Conservation (phyloP, 2,113 vertebrate genomes). For the Dicaeum eximium region DNA sequence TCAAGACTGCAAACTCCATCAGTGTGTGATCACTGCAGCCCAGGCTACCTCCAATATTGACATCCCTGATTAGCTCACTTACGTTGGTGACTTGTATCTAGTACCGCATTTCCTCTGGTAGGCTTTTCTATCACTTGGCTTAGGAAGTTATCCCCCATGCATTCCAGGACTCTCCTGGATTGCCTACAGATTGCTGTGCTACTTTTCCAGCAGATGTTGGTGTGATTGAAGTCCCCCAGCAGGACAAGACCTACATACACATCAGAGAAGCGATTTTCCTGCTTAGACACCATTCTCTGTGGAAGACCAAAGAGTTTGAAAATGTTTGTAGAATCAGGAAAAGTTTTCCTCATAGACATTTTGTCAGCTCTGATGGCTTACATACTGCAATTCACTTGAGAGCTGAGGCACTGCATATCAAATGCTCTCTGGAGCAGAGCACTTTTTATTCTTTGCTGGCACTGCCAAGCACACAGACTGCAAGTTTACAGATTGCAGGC, state of each 20-base stretch:
- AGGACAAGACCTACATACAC: too few relatives aligned
- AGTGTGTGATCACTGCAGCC: not conserved
- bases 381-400: not conserved
- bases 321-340: not conserved
- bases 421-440: not conserved
- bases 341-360: not conserved
- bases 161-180: not conserved
- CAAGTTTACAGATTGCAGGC: not conserved
- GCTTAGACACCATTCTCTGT: not conserved
- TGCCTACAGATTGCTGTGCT: not conserved
- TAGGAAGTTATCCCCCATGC: not conserved
- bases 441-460: not conserved
- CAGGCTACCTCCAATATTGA: not conserved
- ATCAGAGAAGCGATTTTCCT: not conserved
- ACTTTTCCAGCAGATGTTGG: not conserved
- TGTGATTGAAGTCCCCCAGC: not conserved
- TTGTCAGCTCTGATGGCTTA: not conserved
- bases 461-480: not conserved
- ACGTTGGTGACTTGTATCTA: fast-evolving
- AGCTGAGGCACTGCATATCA: not conserved
- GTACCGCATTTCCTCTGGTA: not conserved
- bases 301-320: not conserved
- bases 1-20: not conserved
- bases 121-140: not conserved
- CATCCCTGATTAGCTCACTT: too few relatives aligned